These are phyloP conservation scores for Agrilus planipennis DNA, from an alignment of 1,140 invertebrate genomes.

Conservation along the genomic window DNA sequence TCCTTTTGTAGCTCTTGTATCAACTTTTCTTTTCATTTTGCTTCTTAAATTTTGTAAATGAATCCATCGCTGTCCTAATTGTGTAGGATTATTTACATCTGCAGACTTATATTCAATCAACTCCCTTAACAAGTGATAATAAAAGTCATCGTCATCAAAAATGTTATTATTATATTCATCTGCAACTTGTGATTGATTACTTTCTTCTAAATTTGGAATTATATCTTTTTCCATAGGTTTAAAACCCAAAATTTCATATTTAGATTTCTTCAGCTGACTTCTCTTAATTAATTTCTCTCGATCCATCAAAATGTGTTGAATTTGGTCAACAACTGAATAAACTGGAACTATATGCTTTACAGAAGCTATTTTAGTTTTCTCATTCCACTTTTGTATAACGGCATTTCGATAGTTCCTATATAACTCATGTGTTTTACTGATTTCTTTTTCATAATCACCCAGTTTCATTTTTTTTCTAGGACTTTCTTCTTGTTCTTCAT, in stretches of 20 bases:
- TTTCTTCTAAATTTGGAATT: conserved; percentile 18
- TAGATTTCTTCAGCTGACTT: conserved; percentile 69
- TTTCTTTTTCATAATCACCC: conserved; percentile 47
- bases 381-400: conserved; percentile 84
- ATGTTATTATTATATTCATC: conserved; percentile 72
- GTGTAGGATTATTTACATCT: conserved; percentile 67
- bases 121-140: conserved; percentile 83
- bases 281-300: conserved; percentile 61
- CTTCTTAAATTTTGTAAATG: conserved; percentile 81
- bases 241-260: conserved; percentile 61
- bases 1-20: conserved; percentile 86
- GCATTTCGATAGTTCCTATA: conserved; percentile 63
- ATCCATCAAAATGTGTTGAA: conserved; percentile 73
- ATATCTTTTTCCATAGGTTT: conserved; percentile 15
- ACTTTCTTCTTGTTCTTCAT: conserved; percentile 28
- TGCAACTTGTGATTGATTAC: too few relatives aligned
- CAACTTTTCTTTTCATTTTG: conserved; percentile 83
- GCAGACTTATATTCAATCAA: conserved; percentile 83
- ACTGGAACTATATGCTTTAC: conserved; percentile 46
- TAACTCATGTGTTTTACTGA: conserved; percentile 48
- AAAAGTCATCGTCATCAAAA: conserved; percentile 96
- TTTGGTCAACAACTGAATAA: conserved; percentile 73
- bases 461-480: conserved; percentile 45
- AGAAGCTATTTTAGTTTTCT: conserved; percentile 68
- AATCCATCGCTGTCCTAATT: conserved; percentile 73